Conservation (phyloP, 2,797 vertebrate genomes). For the Phrynocephalus guinanensis region DNA sequence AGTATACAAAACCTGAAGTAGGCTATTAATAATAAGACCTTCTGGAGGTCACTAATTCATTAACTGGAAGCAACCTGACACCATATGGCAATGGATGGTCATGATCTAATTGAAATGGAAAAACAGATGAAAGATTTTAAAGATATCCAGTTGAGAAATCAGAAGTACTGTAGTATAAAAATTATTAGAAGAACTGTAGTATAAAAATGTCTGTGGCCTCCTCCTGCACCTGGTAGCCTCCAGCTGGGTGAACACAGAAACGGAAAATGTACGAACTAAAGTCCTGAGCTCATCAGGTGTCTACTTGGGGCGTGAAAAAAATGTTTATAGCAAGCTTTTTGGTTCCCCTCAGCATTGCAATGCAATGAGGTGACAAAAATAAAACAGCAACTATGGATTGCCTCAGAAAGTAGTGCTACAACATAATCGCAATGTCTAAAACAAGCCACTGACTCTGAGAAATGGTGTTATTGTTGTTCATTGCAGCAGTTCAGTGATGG, state of each 20-base stretch:
- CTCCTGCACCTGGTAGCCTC: constrained; percentile 24
- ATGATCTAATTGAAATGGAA: background rate
- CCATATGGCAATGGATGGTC: background rate
- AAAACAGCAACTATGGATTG: constrained; percentile 38
- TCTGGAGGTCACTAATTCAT: too few relatives aligned
- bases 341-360: background rate
- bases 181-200: constrained; percentile 30
- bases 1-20: too few relatives aligned
- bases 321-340: constrained; percentile 27
- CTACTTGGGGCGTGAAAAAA: constrained; percentile 41
- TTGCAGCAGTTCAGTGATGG: constrained; percentile 47
- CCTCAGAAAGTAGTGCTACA: constrained; percentile 48
- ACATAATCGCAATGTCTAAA: constrained; percentile 26
- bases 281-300: background rate
- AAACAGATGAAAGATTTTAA: constrained; percentile 22
- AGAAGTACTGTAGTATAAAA: too few relatives aligned
- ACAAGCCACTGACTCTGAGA: constrained; percentile 23
- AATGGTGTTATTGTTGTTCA: constrained; percentile 46
- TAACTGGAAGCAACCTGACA: too few relatives aligned
- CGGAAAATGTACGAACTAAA: constrained; percentile 41
- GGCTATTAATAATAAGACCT: too few relatives aligned
- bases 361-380: constrained; percentile 45
- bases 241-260: constrained; percentile 28
- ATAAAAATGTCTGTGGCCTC: constrained; percentile 20
- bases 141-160: background rate